Base-by-base conservation (phyloP, 1,140 invertebrate genomes). In the Trachelipus rathkii region DNA sequence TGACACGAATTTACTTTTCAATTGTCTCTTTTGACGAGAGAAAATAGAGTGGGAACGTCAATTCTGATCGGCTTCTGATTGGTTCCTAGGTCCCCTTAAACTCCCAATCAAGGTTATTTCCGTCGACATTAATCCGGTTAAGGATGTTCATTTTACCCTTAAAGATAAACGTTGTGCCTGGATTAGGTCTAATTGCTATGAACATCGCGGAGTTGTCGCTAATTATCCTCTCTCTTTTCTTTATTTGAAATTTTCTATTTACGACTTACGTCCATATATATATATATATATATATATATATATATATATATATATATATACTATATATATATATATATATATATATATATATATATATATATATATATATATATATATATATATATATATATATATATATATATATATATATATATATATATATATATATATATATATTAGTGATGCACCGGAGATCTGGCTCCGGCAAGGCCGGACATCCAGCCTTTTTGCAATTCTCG, bases 101-200 rank as follows among this genome's bases (percentile, higher is more conserved):
- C 50, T 60, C 50, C 50, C 50, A 60, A 60, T 60, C 50, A 60
- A 19, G 50, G 19, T 19, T 19, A 60, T 60, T 60, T 60, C 50
- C 50, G 50, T 60, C 50, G 19, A 60, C 50, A 60, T 60, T 60
- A 60, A 60, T 60, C 50, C 50, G 50, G 50, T 60, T 60, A 60
- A 60, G 50, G 50, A 60, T 60, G 50, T 60, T 60, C 50, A 60
- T 19, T 60, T 60, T 60, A 19, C 50, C 50, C 50, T 60, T 60
- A 60, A 33, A 60, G 50, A 60, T 60, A 60, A 60, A 60, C 50
- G 50, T 19, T 60, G 33, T 33, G 50, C 50, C 50, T 15, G 50
- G 50, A 60, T 60, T 60, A 60, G 50, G 11, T 19, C 11, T 60
- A 60, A 60, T 60, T 60, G 50, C 50, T 15, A 60, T 19, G 50